Evolutionary conservation across 2,797 vertebrate genomes (phyloP).

Genomic region (Scyliorhinus canicula): DNA sequence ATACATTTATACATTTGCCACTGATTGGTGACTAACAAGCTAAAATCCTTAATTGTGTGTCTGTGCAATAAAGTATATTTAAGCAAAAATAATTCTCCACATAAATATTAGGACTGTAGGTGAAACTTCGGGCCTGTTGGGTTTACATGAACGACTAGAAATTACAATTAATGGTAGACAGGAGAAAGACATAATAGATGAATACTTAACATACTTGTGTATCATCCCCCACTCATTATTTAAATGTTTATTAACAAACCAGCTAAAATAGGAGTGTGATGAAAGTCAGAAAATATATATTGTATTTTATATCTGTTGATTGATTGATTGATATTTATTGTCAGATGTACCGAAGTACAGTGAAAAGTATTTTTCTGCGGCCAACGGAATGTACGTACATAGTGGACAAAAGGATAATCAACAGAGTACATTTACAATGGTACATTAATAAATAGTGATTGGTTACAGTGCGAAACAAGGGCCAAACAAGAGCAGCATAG

Average conservation of each 20-base stretch:
- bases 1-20: not conserved
- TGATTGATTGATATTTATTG: no score
- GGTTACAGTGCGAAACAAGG: no score
- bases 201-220: not conserved
- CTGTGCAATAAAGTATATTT: not conserved
- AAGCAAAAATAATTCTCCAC: not conserved
- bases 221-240: no score
- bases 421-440: no score
- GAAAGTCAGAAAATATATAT: no score
- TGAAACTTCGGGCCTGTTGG: not conserved
- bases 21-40: not conserved
- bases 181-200: not conserved
- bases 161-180: not conserved
- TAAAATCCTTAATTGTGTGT: not conserved
- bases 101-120: not conserved
- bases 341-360: no score
- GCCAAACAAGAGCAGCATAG: no score
- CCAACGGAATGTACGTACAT: no score
- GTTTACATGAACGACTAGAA: not conserved
- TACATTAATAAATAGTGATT: no score
- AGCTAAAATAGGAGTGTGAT: not conserved
- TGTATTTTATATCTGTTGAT: no score
- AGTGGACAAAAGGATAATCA: no score
- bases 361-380: no score
- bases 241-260: not conserved